Conservation (phyloP, 2,113 vertebrate species). For the Serilophus lunatus region DNA sequence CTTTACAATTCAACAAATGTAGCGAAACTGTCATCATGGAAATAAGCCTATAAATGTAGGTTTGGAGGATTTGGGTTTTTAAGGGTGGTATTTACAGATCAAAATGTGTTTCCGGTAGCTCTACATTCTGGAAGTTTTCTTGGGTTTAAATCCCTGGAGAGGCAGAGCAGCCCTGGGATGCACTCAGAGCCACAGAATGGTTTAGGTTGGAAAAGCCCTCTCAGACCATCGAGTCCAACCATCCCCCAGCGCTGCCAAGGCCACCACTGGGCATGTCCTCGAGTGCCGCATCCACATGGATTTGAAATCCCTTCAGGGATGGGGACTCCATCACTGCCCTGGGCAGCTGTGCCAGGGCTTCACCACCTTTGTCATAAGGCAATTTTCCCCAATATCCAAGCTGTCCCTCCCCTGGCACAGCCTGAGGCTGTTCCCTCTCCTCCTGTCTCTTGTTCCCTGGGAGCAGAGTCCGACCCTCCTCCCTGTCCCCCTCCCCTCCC, state of each 20-base stretch:
- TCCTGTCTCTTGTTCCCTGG: background rate
- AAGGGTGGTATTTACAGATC: constrained; percentile 65
- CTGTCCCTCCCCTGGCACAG: fast-evolving
- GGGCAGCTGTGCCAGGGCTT: background rate
- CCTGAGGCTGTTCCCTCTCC: background rate
- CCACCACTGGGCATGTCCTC: fast-evolving
- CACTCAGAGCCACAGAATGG: fast-evolving
- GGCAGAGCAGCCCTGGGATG: background rate
- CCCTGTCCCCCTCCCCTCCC: too few relatives aligned
- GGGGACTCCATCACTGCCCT: fast-evolving
- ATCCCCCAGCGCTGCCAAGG: background rate
- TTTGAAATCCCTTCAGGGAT: fast-evolving
- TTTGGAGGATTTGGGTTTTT: background rate
- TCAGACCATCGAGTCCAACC: fast-evolving
- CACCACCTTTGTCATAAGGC: fast-evolving
- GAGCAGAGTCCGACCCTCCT: background rate
- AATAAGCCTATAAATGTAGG: constrained; percentile 59
- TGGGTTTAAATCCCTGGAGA: background rate
- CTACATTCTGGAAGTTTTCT: background rate
- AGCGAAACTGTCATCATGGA: constrained; percentile 76
- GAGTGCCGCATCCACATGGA: fast-evolving
- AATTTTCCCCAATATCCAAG: fast-evolving
- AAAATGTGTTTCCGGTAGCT: background rate
- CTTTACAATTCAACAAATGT: constrained; percentile 79
- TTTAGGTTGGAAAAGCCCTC: background rate